Evolutionary conservation across 2,797 vertebrate species (phyloP).

Genomic region (Aeoliscus strigatus): DNA sequence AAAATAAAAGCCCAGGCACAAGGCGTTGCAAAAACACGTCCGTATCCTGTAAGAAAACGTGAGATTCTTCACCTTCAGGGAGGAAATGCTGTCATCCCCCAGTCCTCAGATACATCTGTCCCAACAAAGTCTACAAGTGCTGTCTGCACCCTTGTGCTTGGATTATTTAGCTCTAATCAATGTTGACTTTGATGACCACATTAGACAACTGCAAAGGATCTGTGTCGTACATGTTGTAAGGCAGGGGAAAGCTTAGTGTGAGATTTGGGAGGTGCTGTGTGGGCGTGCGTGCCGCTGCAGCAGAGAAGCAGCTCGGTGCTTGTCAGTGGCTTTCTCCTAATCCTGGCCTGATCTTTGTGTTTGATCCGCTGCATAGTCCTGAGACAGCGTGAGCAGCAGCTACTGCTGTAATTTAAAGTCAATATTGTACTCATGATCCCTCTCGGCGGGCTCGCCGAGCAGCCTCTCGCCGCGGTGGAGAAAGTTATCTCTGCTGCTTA

Average conservation of each 20-base stretch:
- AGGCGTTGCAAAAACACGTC: conserved; percentile 47
- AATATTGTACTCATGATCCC: conserved; percentile 77
- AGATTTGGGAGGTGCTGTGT: conserved; percentile 56
- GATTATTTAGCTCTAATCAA: conserved; percentile 61
- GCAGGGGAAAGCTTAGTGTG: conserved; percentile 63
- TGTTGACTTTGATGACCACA: conserved; percentile 67
- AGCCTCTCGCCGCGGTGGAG: conserved; percentile 46
- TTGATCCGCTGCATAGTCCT: conserved; percentile 78
- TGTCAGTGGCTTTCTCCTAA: conserved; percentile 80
- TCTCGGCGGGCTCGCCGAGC: conserved; percentile 66
- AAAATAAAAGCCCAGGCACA: conserved; percentile 66
- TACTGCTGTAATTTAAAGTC: conserved; percentile 80
- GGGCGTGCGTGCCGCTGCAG: conserved; percentile 45
- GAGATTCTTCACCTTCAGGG: conserved; percentile 39
- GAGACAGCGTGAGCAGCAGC: conserved; percentile 76
- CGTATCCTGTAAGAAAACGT: conserved; percentile 61
- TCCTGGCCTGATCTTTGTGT: conserved; percentile 79
- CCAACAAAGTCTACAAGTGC: conserved; percentile 19
- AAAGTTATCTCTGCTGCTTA: conserved; percentile 61
- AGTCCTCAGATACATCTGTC: conserved; percentile 29
- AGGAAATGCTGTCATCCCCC: conserved; percentile 46
- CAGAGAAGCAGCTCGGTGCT: conserved; percentile 55
- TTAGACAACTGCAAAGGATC: conserved; percentile 56
- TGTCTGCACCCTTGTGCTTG: conserved; percentile 26
- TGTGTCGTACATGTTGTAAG: conserved; percentile 51